Base-by-base conservation (phyloP, 2,888 invertebrate species). In the Camptogramma bilineatum region DNA sequence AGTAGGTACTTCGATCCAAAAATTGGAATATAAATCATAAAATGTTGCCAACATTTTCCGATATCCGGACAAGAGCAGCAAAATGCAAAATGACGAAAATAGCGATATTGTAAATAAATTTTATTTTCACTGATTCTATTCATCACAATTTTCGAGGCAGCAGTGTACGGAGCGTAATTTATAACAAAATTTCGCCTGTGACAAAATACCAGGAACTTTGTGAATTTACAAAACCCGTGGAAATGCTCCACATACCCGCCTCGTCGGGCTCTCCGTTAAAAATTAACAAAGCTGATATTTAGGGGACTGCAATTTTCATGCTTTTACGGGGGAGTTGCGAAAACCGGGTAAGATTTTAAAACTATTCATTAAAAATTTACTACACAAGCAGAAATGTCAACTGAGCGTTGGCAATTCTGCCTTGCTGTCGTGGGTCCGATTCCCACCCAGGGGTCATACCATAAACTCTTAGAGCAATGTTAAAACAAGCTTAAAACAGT, bases 141-240 rank as follows among this genome's bases (percentile, higher is more conserved):
- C 3, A 34, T 34, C 34, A 34, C 34, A 34, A 34, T 34, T 31
- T 34, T 34, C 34, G 34, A 34, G 34, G 34, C 13, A 34, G 28
- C 2, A 8, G 5, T n/a, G 24, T 24, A 24, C 24, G 24, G 10
- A 39, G 4, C 34, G 34, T 39, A 39, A 39, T 39, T 39, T 39
- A 39, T 39, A 39, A 39, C 34, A 39, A 39, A 39, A 39, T 39
- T 39, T 39, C 34, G 34, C 34, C 9, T 39, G 34, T 39, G 34
- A 39, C 34, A 4, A 39, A 39, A 39, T 39, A 13, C 34, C 13
- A 4, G 34, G 13, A 39, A 39, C 34, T 13, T 39, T 39, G 34
- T 39, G 34, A 39, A 39, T 39, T 39, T 13, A 13, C 13, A 39
- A 39, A 39, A 39, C 13, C 34, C 34, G 34, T 13, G 34, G 34